phyloP scores from a whole-genome alignment of 2,797 vertebrate genomes.

The Enteromius paludinosus region DNA sequence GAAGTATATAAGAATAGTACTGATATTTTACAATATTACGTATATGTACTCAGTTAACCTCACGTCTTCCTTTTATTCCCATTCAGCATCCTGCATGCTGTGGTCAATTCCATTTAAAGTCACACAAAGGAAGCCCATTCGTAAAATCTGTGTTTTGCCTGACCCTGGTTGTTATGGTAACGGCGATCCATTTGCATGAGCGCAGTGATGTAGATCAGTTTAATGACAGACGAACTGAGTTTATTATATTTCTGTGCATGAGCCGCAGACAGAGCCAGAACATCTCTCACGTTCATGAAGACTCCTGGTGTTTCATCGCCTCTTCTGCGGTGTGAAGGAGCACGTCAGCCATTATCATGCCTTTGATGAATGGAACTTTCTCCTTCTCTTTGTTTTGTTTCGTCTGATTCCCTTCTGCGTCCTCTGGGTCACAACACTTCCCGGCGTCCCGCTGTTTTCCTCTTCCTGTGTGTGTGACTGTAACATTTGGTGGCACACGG shows the following conservation, averaged over 20 bases:
- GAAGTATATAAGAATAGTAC: too few species aligned
- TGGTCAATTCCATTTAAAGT: background rate
- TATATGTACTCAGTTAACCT: too few species aligned
- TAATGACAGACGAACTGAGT: constrained; percentile 20
- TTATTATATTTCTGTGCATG: constrained; percentile 9
- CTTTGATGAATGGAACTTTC: constrained; percentile 69
- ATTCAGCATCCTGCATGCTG: background rate
- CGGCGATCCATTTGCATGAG: background rate
- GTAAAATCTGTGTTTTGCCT: background rate
- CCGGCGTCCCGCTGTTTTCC: constrained; percentile 35
- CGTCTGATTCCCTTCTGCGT: constrained; percentile 46
- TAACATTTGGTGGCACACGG: constrained; percentile 41
- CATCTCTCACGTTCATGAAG: constrained; percentile 68
- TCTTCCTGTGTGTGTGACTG: constrained; percentile 43
- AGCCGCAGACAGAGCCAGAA: constrained; percentile 52
- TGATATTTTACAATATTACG: background rate
- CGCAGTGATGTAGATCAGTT: constrained; percentile 30
- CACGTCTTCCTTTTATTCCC: background rate
- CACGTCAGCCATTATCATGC: constrained; percentile 66
- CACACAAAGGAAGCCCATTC: background rate
- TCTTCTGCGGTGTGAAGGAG: constrained; percentile 66
- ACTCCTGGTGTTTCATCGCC: constrained; percentile 68
- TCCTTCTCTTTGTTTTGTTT: constrained; percentile 27
- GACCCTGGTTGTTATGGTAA: constrained; percentile 38
- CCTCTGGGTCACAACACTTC: constrained; percentile 40